Percentiles rank a stretch among this genome's conserved stretches.
Conservation (phyloP, 1,140 invertebrate species). For the Pogonomyrmex californicus region DNA sequence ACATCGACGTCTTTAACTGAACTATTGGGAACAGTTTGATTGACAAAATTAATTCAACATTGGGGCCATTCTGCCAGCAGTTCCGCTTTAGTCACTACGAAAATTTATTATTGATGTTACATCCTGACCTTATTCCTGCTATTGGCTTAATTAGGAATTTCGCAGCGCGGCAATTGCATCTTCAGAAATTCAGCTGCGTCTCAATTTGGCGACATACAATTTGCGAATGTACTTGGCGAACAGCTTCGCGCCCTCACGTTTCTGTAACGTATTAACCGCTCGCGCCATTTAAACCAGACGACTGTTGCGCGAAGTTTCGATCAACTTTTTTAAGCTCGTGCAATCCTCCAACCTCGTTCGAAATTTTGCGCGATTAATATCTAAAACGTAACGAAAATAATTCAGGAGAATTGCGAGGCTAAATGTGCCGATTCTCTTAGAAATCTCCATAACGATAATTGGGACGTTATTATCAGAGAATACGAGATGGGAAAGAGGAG, state of each 20-base stretch:
- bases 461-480: neutral
- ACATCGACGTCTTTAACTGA: constrained; percentile 4
- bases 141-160: constrained; percentile 59
- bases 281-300: neutral
- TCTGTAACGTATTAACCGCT: constrained; percentile 22
- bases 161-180: constrained; percentile 30
- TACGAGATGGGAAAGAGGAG: neutral
- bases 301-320: neutral
- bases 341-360: neutral
- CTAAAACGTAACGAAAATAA: neutral
- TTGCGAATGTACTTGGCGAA: constrained; percentile 36
- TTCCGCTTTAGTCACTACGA: constrained; percentile 24
- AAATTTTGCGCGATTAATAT: constrained; percentile 27
- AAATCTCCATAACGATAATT: constrained; percentile 11
- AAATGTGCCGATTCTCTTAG: neutral
- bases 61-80: neutral
- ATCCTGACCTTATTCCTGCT: neutral
- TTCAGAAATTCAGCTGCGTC: constrained; percentile 47
- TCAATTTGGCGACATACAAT: constrained; percentile 45
- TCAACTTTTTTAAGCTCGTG: neutral
- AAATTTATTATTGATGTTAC: constrained; percentile 44
- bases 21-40: neutral
- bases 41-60: constrained; percentile 6
- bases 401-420: neutral
- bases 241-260: constrained; percentile 18